phyloP scores from a whole-genome alignment of 2,113 vertebrate genomes.

The Desmodus rotundus region DNA sequence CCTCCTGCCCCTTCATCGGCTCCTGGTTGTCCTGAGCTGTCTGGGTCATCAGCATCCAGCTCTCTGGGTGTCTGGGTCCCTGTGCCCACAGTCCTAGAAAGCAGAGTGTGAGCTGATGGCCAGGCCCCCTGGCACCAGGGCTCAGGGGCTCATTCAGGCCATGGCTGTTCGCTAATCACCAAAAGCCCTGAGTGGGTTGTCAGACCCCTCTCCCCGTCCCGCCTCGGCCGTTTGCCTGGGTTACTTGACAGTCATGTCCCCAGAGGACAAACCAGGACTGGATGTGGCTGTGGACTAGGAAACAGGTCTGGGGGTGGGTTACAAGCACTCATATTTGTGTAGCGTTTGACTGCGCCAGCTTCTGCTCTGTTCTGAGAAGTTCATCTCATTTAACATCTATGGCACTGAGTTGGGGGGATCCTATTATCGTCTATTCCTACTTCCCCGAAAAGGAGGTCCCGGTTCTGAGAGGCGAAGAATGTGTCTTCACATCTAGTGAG shows the following conservation, averaged over 20 bases:
- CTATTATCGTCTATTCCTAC: neutral
- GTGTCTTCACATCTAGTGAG: neutral
- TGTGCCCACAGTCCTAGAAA: neutral
- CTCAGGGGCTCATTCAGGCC: neutral
- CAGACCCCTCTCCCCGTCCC: neutral
- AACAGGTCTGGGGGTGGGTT: neutral
- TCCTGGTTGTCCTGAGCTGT: neutral
- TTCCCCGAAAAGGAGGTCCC: neutral
- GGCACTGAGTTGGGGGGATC: neutral
- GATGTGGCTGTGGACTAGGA: neutral
- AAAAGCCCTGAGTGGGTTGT: neutral
- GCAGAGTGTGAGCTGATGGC: neutral
- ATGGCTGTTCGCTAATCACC: neutral
- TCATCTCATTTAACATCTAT: neutral
- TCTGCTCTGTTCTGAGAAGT: neutral
- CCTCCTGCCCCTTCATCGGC: neutral
- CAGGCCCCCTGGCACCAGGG: neutral
- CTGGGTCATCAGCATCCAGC: neutral
- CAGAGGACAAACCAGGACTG: neutral
- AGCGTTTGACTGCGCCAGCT: neutral
- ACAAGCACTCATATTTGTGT: neutral
- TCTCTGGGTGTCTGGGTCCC: constrained; percentile 2
- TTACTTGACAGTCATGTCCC: neutral
- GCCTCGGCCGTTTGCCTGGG: neutral
- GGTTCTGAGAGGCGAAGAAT: neutral